Conservation (phyloP, 2,888 invertebrate genomes). For the Metallyticus violacea region DNA sequence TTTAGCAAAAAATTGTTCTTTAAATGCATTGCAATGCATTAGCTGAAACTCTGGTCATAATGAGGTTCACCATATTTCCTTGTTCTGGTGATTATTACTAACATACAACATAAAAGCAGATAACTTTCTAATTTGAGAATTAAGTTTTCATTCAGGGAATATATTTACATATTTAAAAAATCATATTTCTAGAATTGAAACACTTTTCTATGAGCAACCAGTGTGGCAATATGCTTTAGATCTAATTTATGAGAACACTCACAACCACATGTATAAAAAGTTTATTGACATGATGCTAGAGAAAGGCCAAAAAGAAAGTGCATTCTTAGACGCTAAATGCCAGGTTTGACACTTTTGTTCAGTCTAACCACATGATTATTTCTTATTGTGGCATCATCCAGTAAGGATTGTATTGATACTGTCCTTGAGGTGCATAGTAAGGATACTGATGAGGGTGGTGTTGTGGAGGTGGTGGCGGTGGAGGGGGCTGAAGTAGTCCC, state of each 20-base stretch:
- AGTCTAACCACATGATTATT: background rate
- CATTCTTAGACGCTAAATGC: background rate
- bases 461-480: conserved; percentile 30
- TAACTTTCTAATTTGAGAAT: background rate
- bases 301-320: background rate
- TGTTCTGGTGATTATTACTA: background rate
- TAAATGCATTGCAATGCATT: background rate
- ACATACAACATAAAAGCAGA: background rate
- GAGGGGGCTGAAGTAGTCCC: conserved; percentile 31
- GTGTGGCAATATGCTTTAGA: background rate
- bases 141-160: background rate
- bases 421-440: conserved; percentile 25
- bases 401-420: conserved; percentile 32
- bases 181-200: background rate
- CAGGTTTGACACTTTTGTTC: background rate
- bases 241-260: too few species aligned
- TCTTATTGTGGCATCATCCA: conserved; percentile 34
- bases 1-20: too few species aligned
- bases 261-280: too few species aligned
- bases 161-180: background rate
- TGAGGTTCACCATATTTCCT: background rate
- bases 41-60: background rate
- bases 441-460: conserved; percentile 25
- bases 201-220: background rate
- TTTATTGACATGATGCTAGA: background rate